A percentile compares a stretch with the other conserved stretches of the same genome.
Evolutionary conservation across 1,140 invertebrate genomes (phyloP).

Genomic region (Drosophila dunni): DNA sequence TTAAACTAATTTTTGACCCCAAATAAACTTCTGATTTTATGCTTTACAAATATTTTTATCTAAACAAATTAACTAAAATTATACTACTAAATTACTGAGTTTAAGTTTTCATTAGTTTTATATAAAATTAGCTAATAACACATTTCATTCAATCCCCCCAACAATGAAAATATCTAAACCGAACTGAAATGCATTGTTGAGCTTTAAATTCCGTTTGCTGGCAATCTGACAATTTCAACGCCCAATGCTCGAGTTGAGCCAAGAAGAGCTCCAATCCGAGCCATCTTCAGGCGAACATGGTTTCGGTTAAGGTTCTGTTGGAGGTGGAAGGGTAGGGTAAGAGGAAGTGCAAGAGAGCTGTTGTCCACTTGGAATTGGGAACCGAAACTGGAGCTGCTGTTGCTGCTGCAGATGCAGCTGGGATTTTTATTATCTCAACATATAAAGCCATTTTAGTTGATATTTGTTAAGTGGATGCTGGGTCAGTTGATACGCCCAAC

Average conservation of each 20-base stretch:
- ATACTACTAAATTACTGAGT: too few relatives aligned
- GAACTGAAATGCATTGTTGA: constrained; percentile 6
- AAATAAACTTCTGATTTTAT: too few relatives aligned
- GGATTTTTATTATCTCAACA: constrained; percentile 70
- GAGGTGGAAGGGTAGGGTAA: too few relatives aligned
- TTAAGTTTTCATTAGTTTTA: too few relatives aligned
- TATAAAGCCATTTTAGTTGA: constrained; percentile 69
- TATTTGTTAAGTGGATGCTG: constrained; percentile 71
- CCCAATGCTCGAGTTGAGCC: background rate
- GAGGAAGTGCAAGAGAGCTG: background rate
- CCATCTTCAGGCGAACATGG: background rate
- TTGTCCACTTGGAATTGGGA: background rate
- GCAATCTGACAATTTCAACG: constrained; percentile 30
- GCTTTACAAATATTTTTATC: too few relatives aligned
- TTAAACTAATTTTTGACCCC: too few relatives aligned
- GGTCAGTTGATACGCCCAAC: constrained; percentile 38
- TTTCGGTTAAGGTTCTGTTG: background rate
- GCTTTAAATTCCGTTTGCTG: constrained; percentile 26
- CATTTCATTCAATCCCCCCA: background rate
- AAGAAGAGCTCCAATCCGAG: background rate
- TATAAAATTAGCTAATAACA: background rate
- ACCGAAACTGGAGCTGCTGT: background rate
- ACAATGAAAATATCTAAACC: background rate
- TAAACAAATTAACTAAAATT: too few relatives aligned
- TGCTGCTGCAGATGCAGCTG: constrained; percentile 25